Evolutionary conservation across 2,888 invertebrate genomes (phyloP).

Genomic region (Itoplectis maculator): DNA sequence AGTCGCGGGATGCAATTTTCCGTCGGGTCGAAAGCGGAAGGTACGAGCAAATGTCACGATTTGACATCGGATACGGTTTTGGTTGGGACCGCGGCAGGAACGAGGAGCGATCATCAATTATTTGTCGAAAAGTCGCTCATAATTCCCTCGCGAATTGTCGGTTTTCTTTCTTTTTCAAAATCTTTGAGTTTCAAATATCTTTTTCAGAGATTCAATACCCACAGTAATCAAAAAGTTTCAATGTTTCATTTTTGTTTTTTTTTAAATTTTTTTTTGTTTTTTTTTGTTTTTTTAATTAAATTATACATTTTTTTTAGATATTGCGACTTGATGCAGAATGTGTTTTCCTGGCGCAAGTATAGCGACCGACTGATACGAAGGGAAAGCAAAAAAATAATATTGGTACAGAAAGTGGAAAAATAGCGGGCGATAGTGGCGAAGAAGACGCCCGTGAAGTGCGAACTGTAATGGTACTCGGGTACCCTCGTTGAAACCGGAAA

Average conservation of each 20-base stretch:
- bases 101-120: background rate
- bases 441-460: conserved; percentile 61
- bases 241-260: too few relatives aligned
- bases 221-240: too few relatives aligned
- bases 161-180: too few relatives aligned
- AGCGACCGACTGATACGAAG: background rate
- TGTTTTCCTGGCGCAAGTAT: background rate
- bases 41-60: background rate
- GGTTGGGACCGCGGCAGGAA: background rate
- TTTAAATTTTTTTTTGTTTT: background rate
- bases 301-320: too few relatives aligned
- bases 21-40: background rate
- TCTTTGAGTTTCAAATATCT: too few relatives aligned
- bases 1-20: background rate
- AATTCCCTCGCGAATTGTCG: too few relatives aligned
- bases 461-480: conserved; percentile 31
- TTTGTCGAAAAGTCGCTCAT: background rate
- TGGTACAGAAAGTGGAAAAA: conserved; percentile 5
- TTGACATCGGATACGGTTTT: background rate
- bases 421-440: background rate
- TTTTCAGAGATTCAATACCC: too few relatives aligned
- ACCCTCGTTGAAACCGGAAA: conserved; percentile 60
- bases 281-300: background rate
- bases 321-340: too few relatives aligned
- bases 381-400: background rate